These are phyloP conservation scores for Tenthredo mesomela DNA, from an alignment of 2,888 invertebrate species.

Conservation along the genomic window DNA sequence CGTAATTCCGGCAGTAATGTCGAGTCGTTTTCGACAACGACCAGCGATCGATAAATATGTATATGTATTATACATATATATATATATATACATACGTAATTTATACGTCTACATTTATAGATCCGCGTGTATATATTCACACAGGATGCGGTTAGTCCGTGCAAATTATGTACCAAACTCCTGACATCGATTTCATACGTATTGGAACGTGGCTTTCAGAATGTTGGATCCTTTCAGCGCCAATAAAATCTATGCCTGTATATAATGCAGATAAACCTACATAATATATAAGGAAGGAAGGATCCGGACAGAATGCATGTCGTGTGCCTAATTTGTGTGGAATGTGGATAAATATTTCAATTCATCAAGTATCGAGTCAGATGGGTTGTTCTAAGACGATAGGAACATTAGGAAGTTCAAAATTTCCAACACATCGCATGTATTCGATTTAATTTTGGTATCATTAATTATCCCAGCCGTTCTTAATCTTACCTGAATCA, in stretches of 20 bases:
- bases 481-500: slow-evolving; percentile 27
- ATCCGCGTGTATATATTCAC: not conserved
- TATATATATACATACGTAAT: not conserved
- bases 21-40: slow-evolving; percentile 26
- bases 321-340: not conserved
- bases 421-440: not conserved
- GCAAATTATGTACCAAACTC: not conserved
- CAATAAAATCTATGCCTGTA: not conserved
- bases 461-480: slow-evolving; percentile 24
- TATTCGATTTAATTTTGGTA: not conserved
- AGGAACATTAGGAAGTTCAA: not conserved
- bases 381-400: not conserved
- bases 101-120: not conserved
- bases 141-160: not conserved
- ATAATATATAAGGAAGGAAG: not conserved
- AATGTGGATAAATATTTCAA: slow-evolving; percentile 26
- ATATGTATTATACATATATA: not conserved
- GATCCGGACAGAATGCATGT: slow-evolving; percentile 7
- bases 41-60: not conserved
- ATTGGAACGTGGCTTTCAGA: slow-evolving; percentile 16
- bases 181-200: not conserved
- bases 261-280: not conserved
- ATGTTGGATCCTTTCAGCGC: slow-evolving; percentile 4
- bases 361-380: not conserved
- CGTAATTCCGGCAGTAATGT: slow-evolving; percentile 28